Conservation (phyloP, 2,888 invertebrate genomes). For the Drosophila vallismaia region DNA sequence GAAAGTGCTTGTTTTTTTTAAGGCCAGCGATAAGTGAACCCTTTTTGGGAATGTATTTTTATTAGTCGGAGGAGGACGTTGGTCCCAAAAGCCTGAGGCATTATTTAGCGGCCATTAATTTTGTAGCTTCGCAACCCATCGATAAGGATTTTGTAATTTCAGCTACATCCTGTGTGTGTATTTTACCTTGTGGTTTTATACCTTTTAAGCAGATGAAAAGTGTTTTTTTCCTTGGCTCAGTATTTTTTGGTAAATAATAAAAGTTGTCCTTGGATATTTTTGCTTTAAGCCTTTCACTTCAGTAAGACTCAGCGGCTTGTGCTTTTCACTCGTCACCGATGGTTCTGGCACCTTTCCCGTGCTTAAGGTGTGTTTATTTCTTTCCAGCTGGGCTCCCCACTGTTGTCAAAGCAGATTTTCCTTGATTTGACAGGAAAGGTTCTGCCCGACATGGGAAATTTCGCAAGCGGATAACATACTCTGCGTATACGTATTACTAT, state of each 20-base stretch:
- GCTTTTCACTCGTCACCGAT: slow-evolving; percentile 15
- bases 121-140: slow-evolving; percentile 15
- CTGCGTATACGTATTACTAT: slow-evolving; percentile 52
- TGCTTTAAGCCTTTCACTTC: slow-evolving; percentile 34
- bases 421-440: slow-evolving; percentile 48
- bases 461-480: slow-evolving; percentile 3
- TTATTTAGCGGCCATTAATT: slow-evolving; percentile 45
- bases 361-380: background rate
- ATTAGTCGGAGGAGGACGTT: slow-evolving; percentile 19
- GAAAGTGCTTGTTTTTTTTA: slow-evolving; percentile 18
- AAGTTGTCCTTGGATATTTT: slow-evolving; percentile 14
- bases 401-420: slow-evolving; percentile 60
- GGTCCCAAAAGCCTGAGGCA: slow-evolving; percentile 5
- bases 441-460: background rate
- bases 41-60: slow-evolving; percentile 20
- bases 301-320: slow-evolving; percentile 17
- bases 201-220: slow-evolving; percentile 18
- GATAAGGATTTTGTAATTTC: slow-evolving; percentile 40
- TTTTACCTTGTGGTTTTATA: slow-evolving; percentile 9
- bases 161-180: background rate
- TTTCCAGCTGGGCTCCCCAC: slow-evolving; percentile 12
- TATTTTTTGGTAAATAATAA: slow-evolving; percentile 15
- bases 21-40: slow-evolving; percentile 35
- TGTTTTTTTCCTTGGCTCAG: background rate
- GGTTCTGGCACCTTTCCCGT: slow-evolving; percentile 45